These are phyloP conservation scores for Melinopterus prodromus DNA, from an alignment of 2,888 invertebrate genomes.

Conservation along the genomic window DNA sequence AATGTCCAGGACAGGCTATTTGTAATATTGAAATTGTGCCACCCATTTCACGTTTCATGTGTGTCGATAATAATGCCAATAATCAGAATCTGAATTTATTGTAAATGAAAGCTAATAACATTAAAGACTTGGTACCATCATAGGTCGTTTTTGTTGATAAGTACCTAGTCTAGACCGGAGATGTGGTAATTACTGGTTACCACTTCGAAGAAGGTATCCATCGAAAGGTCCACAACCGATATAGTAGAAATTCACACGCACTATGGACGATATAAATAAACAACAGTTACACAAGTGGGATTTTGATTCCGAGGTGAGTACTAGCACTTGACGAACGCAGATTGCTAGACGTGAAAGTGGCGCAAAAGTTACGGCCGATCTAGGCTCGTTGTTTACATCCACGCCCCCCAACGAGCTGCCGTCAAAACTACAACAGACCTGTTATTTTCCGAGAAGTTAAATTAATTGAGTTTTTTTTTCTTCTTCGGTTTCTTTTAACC, in stretches of 20 bases:
- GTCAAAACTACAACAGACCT: constrained; percentile 43
- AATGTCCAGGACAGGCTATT: too few species aligned
- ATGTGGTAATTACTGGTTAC: constrained; percentile 13
- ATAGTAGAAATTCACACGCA: constrained; percentile 25
- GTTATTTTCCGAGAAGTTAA: constrained; percentile 46
- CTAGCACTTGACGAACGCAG: constrained; percentile 6
- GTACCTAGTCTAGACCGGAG: background rate
- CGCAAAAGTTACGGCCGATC: constrained; percentile 36
- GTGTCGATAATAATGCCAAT: too few species aligned
- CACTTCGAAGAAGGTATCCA: constrained; percentile 19
- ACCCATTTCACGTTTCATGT: too few species aligned
- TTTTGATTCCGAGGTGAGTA: constrained; percentile 11
- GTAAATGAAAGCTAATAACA: too few species aligned
- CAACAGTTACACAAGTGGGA: constrained; percentile 17
- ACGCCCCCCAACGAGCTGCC: constrained; percentile 37
- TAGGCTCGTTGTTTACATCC: constrained; percentile 37
- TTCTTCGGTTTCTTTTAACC: constrained; percentile 31
- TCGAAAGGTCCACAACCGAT: constrained; percentile 17
- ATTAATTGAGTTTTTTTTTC: constrained; percentile 47
- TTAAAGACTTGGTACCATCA: too few species aligned
- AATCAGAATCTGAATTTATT: too few species aligned
- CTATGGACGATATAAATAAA: constrained; percentile 12
- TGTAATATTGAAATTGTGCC: too few species aligned
- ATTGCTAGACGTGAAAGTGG: constrained; percentile 35
- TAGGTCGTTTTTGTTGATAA: background rate